Evolutionary conservation across 2,888 invertebrate genomes (phyloP).

Genomic region (Lordiphosa andalusiaca): DNA sequence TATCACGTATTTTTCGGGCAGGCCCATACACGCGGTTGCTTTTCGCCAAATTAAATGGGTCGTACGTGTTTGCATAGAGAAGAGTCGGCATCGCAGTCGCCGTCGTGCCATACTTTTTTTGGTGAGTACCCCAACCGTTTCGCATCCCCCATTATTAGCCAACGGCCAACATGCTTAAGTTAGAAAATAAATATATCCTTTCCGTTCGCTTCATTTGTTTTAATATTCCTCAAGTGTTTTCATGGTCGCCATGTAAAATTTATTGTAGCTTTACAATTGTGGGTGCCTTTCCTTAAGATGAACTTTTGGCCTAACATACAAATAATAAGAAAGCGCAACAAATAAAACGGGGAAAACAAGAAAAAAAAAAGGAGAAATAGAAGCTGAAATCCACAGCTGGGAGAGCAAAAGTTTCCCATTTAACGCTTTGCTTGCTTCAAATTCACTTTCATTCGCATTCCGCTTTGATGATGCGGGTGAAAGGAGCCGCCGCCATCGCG

Average conservation of each 20-base stretch:
- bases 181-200: constrained; percentile 11
- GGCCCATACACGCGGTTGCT: constrained; percentile 48
- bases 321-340: constrained; percentile 1
- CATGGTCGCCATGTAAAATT: constrained; percentile 55
- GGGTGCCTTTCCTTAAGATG: constrained; percentile 24
- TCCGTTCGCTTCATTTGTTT: constrained; percentile 37
- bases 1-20: constrained; percentile 65
- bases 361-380: constrained; percentile 19
- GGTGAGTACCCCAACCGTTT: background rate
- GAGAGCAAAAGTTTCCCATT: constrained; percentile 47
- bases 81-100: constrained; percentile 18
- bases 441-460: constrained; percentile 54
- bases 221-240: constrained; percentile 60
- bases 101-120: constrained; percentile 15
- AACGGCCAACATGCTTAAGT: constrained; percentile 36
- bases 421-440: constrained; percentile 52
- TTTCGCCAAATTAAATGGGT: constrained; percentile 63
- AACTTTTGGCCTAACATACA: constrained; percentile 28
- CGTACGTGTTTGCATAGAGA: constrained; percentile 65
- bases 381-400: constrained; percentile 28
- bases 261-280: constrained; percentile 46
- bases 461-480: constrained; percentile 37
- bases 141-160: constrained; percentile 26
- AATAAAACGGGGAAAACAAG: constrained; percentile 1
- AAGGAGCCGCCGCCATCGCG: background rate